Evolutionary conservation across 2,888 invertebrate species (phyloP).

Genomic region (Chironomus riparius): DNA sequence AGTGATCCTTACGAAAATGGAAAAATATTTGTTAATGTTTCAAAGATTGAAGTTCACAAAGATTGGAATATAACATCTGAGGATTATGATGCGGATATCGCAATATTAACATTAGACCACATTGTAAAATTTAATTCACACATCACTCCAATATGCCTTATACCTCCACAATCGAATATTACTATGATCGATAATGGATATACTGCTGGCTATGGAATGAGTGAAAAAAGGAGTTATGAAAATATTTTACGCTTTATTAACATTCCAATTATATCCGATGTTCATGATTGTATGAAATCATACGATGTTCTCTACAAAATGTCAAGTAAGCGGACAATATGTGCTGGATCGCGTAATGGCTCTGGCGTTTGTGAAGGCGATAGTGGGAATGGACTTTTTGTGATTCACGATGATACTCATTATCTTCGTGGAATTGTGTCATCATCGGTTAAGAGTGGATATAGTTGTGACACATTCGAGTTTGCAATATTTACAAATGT

Average conservation of each 20-base stretch:
- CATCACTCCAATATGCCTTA: not conserved
- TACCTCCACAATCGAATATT: not conserved
- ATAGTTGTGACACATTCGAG: too few relatives aligned
- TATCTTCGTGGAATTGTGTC: not conserved
- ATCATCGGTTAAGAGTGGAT: too few relatives aligned
- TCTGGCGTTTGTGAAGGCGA: not conserved
- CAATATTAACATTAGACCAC: not conserved
- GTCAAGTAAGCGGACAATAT: not conserved
- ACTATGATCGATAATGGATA: not conserved
- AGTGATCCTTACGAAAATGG: not conserved
- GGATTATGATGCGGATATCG: not conserved
- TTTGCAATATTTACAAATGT: not conserved
- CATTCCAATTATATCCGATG: not conserved
- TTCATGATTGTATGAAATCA: not conserved
- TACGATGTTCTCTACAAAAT: not conserved
- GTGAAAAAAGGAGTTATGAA: not conserved
- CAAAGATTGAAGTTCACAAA: not conserved
- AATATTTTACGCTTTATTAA: not conserved
- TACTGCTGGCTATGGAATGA: not conserved
- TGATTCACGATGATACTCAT: not conserved
- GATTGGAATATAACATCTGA: not conserved
- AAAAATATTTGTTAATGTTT: not conserved
- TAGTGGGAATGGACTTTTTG: conserved; percentile 34
- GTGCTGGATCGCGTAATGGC: not conserved
- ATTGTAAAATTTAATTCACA: not conserved